phyloP scores from a whole-genome alignment of 2,797 vertebrate species.

The Sebastes diaconus region DNA sequence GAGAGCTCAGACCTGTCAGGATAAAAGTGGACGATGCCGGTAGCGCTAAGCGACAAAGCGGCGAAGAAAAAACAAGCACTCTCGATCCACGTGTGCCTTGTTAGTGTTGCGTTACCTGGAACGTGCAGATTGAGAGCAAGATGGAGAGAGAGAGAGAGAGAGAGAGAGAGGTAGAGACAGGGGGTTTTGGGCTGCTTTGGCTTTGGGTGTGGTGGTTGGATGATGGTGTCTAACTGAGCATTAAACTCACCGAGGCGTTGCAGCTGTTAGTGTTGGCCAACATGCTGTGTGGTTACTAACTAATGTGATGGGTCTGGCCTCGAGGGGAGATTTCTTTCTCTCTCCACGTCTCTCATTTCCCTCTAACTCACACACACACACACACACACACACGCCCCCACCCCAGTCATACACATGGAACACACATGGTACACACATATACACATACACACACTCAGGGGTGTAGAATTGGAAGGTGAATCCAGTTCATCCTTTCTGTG shows the following conservation, averaged over 20 bases:
- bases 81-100: conserved; percentile 17
- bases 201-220: conserved; percentile 56
- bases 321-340: conserved; percentile 15
- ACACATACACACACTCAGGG: neutral
- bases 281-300: conserved; percentile 57
- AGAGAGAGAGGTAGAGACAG: neutral
- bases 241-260: conserved; percentile 56
- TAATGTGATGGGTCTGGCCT: conserved; percentile 57
- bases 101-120: conserved; percentile 43
- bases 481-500: neutral
- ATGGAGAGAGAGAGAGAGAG: neutral
- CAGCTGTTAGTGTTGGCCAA: conserved; percentile 72
- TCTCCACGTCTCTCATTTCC: conserved; percentile 10
- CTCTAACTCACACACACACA: neutral
- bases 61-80: neutral
- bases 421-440: conserved; percentile 9
- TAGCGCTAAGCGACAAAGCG: neutral
- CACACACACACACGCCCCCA: neutral
- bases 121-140: neutral
- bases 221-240: conserved; percentile 55
- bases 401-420: neutral
- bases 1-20: conserved; percentile 20
- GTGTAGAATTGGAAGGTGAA: neutral
- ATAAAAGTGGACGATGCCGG: conserved; percentile 1
- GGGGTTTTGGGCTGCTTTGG: conserved; percentile 43